Conservation (phyloP, 2,888 invertebrate genomes). For the Sminthurinus aureus region DNA sequence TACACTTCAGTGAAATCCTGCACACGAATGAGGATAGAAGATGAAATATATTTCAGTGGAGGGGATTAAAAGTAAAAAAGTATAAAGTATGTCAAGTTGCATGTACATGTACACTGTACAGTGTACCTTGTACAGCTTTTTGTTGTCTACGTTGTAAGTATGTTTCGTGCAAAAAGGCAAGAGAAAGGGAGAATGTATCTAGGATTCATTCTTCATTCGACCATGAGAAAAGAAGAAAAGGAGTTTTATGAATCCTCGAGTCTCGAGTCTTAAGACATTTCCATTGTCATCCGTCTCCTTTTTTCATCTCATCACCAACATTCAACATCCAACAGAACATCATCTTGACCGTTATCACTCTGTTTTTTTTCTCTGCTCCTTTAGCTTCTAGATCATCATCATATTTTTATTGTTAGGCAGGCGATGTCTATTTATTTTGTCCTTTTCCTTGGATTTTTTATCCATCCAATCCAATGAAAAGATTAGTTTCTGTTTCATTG, state of each 20-base stretch:
- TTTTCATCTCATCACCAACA: too few relatives aligned
- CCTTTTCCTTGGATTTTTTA: background rate
- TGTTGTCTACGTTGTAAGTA: too few relatives aligned
- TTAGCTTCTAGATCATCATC: background rate
- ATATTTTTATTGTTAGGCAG: conserved; percentile 5
- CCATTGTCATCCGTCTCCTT: background rate
- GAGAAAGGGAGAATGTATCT: background rate
- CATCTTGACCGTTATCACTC: background rate
- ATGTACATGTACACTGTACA: too few relatives aligned
- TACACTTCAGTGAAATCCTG: conserved; percentile 1
- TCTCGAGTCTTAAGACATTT: background rate
- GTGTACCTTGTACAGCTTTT: too few relatives aligned
- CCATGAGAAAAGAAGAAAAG: conserved; percentile 2
- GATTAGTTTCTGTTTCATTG: conserved; percentile 9
- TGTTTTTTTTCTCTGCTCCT: background rate
- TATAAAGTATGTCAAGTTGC: background rate
- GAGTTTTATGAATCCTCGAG: background rate
- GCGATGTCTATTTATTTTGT: background rate
- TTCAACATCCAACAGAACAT: too few relatives aligned
- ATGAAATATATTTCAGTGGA: conserved; percentile 27
- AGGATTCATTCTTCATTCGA: conserved; percentile 2
- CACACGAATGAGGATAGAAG: too few relatives aligned
- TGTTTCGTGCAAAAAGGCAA: conserved; percentile 27
- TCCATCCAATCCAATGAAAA: background rate
- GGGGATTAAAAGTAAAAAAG: conserved; percentile 26